phyloP scores from a whole-genome alignment of 2,113 vertebrate species.

The Erpornis zantholeuca region DNA sequence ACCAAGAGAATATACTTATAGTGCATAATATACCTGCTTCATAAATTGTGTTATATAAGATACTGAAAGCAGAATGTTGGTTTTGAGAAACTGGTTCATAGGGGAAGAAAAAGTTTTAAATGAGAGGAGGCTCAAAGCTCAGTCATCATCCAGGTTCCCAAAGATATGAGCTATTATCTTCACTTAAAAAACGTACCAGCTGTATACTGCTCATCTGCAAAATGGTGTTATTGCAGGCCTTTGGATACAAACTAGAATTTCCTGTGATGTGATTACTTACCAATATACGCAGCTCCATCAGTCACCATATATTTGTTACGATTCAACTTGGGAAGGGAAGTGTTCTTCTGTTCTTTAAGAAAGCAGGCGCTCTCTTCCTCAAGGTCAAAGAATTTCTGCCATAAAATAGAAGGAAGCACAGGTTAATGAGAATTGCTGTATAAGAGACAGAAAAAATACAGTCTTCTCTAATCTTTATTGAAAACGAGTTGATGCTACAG shows the following conservation, averaged over 20 bases:
- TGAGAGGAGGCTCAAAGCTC: neutral
- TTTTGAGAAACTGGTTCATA: neutral
- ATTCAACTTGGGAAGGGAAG: slow-evolving; percentile 81
- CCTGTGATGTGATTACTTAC: slow-evolving; percentile 70
- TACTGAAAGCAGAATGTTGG: neutral
- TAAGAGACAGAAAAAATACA: neutral
- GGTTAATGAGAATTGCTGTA: neutral
- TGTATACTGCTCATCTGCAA: neutral
- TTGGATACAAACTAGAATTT: neutral
- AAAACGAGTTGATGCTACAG: neutral
- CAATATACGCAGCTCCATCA: slow-evolving; percentile 88
- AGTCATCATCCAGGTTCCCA: neutral
- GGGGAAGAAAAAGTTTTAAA: neutral
- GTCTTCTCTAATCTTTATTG: neutral
- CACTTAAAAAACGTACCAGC: neutral
- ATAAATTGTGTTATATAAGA: neutral
- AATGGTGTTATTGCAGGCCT: neutral
- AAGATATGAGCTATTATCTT: neutral
- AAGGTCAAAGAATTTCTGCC: slow-evolving; percentile 91
- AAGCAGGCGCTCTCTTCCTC: slow-evolving; percentile 77
- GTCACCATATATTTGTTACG: slow-evolving; percentile 97
- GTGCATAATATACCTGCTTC: neutral
- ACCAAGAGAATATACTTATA: neutral
- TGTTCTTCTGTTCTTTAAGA: slow-evolving; percentile 79
- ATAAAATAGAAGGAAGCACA: neutral